Evolutionary conservation across 2,797 vertebrate genomes (phyloP).

Genomic region (Yasuhikotakia modesta): DNA sequence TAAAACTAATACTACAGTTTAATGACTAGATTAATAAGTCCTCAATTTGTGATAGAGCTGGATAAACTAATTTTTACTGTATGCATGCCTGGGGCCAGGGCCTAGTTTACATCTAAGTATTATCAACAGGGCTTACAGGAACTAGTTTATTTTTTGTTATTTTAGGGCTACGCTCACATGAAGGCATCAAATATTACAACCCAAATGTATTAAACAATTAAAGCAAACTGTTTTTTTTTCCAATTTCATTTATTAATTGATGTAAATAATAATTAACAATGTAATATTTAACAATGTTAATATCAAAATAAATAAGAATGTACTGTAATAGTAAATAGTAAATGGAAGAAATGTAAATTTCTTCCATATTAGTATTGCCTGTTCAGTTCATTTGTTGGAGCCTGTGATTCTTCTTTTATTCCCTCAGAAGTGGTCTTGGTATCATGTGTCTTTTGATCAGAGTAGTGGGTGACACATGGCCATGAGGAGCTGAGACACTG

Average conservation of each 20-base stretch:
- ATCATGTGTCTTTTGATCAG: conserved; percentile 44
- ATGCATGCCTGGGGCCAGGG: conserved; percentile 40
- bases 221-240: background rate
- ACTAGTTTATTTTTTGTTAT: conserved; percentile 40
- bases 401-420: conserved; percentile 25
- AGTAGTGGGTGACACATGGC: conserved; percentile 43
- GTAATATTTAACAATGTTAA: too few species aligned
- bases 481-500: background rate
- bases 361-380: background rate
- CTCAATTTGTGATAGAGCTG: conserved; percentile 11
- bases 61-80: conserved; percentile 27
- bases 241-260: too few species aligned
- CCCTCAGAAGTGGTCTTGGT: conserved; percentile 24
- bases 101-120: conserved; percentile 50
- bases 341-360: too few species aligned
- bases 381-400: background rate
- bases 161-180: background rate
- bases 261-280: too few species aligned
- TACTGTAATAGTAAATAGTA: too few species aligned
- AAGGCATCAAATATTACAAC: background rate
- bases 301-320: too few species aligned
- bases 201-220: background rate
- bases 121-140: conserved; percentile 50
- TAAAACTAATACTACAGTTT: background rate
- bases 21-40: background rate